A percentile compares a stretch with the other conserved stretches of the same genome.
These are phyloP conservation scores for Orientallactaga bullata DNA, from an alignment of 2,113 vertebrate genomes.

Conservation along the genomic window DNA sequence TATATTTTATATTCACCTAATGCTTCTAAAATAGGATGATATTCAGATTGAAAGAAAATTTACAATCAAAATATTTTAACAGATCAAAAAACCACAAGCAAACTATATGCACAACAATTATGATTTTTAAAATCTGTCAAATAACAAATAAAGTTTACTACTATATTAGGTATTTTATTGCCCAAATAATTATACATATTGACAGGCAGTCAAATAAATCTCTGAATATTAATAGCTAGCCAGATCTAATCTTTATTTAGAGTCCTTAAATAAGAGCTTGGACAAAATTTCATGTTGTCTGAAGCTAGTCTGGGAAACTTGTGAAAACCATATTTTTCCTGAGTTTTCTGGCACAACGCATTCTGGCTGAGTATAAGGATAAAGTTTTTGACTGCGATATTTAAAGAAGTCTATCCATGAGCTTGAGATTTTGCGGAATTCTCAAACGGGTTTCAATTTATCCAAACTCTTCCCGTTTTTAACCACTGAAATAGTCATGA, in stretches of 20 bases:
- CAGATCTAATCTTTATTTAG: conserved; percentile 83
- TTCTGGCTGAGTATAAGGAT: conserved; percentile 82
- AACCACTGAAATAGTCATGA: conserved; percentile 80
- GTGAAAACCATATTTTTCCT: conserved; percentile 84
- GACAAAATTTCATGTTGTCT: conserved; percentile 85
- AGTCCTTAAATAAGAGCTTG: conserved; percentile 82
- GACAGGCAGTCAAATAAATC: conserved; percentile 74
- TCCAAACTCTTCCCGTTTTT: conserved; percentile 82
- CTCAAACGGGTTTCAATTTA: conserved; percentile 83
- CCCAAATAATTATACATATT: conserved; percentile 64
- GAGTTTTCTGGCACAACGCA: conserved; percentile 82
- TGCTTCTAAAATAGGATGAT: neutral
- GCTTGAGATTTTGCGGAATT: conserved; percentile 82
- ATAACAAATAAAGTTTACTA: conserved; percentile 31
- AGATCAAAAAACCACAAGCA: neutral
- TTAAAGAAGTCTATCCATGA: conserved; percentile 84
- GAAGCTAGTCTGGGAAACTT: conserved; percentile 84
- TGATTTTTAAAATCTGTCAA: conserved; percentile 56
- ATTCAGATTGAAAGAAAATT: conserved; percentile 50
- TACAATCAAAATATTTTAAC: conserved; percentile 57
- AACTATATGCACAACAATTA: conserved; percentile 10
- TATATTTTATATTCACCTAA: conserved; percentile 46
- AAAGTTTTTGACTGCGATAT: conserved; percentile 84
- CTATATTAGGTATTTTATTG: conserved; percentile 53
- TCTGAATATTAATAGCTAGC: conserved; percentile 82